Conservation (phyloP, 2,113 vertebrate species). For the Leucosticte australis region DNA sequence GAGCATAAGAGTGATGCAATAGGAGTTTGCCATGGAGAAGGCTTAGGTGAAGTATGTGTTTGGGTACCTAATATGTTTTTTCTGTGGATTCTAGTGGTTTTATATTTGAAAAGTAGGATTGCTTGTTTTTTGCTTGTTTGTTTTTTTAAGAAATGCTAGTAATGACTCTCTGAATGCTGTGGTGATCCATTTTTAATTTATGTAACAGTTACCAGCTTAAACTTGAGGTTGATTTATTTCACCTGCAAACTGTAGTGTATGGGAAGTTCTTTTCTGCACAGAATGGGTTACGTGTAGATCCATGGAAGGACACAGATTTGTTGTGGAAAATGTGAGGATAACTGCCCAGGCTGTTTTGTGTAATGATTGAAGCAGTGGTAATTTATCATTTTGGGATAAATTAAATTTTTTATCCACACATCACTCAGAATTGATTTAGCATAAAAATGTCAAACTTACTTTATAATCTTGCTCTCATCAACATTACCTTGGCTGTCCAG, state of each 20-base stretch:
- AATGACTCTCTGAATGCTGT: neutral
- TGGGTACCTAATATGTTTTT: neutral
- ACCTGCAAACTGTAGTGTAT: neutral
- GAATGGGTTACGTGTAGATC: neutral
- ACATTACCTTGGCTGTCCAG: neutral
- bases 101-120: neutral
- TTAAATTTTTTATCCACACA: neutral
- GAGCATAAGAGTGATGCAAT: neutral
- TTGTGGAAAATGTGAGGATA: neutral
- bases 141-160: neutral
- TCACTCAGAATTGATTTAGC: slow-evolving; percentile 7
- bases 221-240: neutral
- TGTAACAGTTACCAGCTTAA: neutral
- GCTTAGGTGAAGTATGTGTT: neutral
- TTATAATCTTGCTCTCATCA: neutral
- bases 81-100: neutral
- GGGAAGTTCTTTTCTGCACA: neutral
- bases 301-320: neutral
- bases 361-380: neutral
- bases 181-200: neutral
- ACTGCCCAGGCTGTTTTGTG: neutral
- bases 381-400: neutral
- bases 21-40: neutral
- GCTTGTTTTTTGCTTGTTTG: neutral
- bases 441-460: slow-evolving; percentile 22